These are phyloP conservation scores for Sylvilagus floridanus DNA, from an alignment of 2,797 vertebrate species.

Conservation along the genomic window DNA sequence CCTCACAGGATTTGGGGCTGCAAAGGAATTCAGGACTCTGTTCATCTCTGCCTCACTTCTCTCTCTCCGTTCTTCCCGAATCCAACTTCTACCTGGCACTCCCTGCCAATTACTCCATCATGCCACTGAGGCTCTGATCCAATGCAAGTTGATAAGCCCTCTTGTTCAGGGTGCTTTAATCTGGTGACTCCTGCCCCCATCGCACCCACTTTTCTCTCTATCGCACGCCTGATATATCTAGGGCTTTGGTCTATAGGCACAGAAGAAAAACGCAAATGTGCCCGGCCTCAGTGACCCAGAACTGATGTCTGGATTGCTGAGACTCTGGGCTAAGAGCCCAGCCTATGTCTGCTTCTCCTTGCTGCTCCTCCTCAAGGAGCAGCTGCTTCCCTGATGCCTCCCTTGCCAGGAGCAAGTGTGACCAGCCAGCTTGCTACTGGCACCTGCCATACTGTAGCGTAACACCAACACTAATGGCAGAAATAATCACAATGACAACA, in stretches of 20 bases:
- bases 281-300: background rate
- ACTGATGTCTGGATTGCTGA: background rate
- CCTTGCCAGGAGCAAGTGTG: slow-evolving; percentile 55
- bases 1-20: background rate
- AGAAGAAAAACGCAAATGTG: background rate
- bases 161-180: slow-evolving; percentile 8
- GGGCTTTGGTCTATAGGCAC: background rate
- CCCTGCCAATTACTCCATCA: background rate
- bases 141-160: background rate
- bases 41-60: background rate
- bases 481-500: slow-evolving; percentile 76
- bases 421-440: slow-evolving; percentile 72
- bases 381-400: slow-evolving; percentile 63
- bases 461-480: slow-evolving; percentile 72
- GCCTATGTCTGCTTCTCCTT: slow-evolving; percentile 26
- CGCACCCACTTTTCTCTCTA: background rate
- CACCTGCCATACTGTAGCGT: slow-evolving; percentile 65
- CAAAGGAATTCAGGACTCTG: background rate
- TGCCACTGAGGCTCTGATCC: background rate
- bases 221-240: background rate
- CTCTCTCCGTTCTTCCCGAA: background rate
- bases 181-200: background rate
- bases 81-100: background rate
- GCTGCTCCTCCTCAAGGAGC: slow-evolving; percentile 55
- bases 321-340: slow-evolving; percentile 40